phyloP scores from a whole-genome alignment of 2,797 vertebrate genomes.

The Crax fasciolata region DNA sequence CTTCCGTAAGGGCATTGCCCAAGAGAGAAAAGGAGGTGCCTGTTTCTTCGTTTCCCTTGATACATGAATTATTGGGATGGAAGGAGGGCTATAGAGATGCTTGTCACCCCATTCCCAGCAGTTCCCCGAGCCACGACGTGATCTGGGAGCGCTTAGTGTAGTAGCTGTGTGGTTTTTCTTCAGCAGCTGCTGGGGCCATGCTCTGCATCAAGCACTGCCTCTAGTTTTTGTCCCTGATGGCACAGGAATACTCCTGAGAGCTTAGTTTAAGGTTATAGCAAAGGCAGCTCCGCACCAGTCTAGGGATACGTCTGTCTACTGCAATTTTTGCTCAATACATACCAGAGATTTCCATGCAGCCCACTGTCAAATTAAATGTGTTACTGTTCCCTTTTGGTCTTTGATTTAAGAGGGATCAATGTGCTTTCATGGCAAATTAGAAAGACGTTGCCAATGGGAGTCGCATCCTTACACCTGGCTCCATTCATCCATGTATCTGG shows the following conservation, averaged over 20 bases:
- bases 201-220: not conserved
- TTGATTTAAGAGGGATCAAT: not conserved
- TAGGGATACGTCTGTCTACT: not conserved
- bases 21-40: not conserved
- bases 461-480: not conserved
- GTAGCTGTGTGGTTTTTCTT: rapidly evolving
- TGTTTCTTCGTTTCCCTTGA: not conserved
- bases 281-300: not conserved
- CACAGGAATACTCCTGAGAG: not conserved
- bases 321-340: not conserved
- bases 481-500: not conserved
- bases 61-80: not conserved
- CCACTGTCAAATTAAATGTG: not conserved
- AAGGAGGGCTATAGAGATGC: not conserved
- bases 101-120: not conserved
- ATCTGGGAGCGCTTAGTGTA: not conserved
- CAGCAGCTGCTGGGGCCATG: not conserved
- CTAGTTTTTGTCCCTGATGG: not conserved
- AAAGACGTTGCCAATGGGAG: not conserved
- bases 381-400: not conserved
- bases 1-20: not conserved
- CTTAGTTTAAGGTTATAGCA: not conserved
- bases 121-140: not conserved
- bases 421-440: not conserved
- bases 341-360: not conserved